Base-by-base conservation (phyloP, 2,888 invertebrate species). In the Galeopsomyia nigrocyanea region DNA sequence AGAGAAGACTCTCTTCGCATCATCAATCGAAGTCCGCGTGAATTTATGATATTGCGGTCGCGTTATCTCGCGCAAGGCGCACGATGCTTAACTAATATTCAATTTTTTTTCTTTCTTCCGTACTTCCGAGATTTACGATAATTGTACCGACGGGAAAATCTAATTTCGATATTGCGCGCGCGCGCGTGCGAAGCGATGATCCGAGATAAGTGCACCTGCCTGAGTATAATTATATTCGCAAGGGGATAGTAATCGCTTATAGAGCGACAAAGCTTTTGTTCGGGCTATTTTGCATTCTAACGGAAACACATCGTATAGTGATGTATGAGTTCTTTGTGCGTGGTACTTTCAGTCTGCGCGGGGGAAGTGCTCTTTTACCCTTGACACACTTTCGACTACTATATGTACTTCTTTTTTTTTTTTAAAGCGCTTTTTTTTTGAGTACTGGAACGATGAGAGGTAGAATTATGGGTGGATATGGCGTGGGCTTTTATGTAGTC, bases 61-160 rank as follows among this genome's bases (percentile, higher is more conserved):
- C 19, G n/a, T 66, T 71, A 71, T 65, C 65, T 21, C 53, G 53
- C 26, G 26, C n/a, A n/a, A 31, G 10, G 13, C 39, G 39, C 39
- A 55, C 17, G 66, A 46, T 61, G 66, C 66, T 66, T 57, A 66
- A 57, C 61, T 67, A 62, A 71, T 71, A 66, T 70, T 26, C 21
- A 14, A 31, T 21, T 62, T 62, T 56, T 49, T 49, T 57, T 64
- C 2, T 21, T n/a, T 65, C 17, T 53, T 39, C 17, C n/a, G 49
- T 50, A 51, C 2, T 39, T 21, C 17, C 46, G 49, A 22, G 61
- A 62, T 66, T 71, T 62, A 71, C 51, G 66, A 57, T 66, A 14
- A 51, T 66, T 67, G 14, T 21, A 51, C 13, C 10, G 21, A 39
- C 13, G 47, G 62, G 50, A 19, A 26, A 71, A 62, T 71, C 66